Conservation (phyloP, 1,140 invertebrate species). For the Ceratosolen fusciceps region DNA sequence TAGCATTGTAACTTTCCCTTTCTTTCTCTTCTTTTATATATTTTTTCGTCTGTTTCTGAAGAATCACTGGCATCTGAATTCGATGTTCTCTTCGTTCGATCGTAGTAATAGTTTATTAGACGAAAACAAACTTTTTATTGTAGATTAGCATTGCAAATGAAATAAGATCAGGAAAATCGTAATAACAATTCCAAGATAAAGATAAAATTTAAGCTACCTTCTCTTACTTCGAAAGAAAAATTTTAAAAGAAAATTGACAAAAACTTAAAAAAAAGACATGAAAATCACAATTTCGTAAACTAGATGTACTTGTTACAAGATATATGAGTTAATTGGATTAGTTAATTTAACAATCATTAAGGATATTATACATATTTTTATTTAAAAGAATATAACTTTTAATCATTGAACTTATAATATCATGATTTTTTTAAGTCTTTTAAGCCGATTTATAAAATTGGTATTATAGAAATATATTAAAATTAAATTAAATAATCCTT, state of each 20-base stretch:
- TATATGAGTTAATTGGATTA: too few relatives aligned
- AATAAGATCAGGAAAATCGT: not conserved
- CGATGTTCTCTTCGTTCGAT: conserved; percentile 54
- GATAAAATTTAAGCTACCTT: not conserved
- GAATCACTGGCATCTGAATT: conserved; percentile 71
- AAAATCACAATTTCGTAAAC: too few relatives aligned
- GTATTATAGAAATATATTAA: too few relatives aligned
- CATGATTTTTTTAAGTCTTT: too few relatives aligned
- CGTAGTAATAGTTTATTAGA: conserved; percentile 13
- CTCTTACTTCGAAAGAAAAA: conserved; percentile 1
- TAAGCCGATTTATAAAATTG: too few relatives aligned
- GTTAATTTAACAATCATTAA: too few relatives aligned
- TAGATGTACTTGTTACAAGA: too few relatives aligned
- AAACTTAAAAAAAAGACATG: not conserved
- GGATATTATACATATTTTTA: too few relatives aligned
- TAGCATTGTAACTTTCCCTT: conserved; percentile 40
- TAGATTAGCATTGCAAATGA: not conserved
- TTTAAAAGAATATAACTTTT: too few relatives aligned
- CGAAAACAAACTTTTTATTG: conserved; percentile 1
- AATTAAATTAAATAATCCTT: too few relatives aligned
- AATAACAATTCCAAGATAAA: conserved; percentile 8
- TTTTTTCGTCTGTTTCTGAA: conserved; percentile 56
- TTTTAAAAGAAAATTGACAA: conserved; percentile 44
- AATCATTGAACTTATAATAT: too few relatives aligned
- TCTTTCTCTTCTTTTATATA: conserved; percentile 63